phyloP scores from a whole-genome alignment of 2,888 invertebrate genomes.

The Rhopalosiphum nymphaeae region DNA sequence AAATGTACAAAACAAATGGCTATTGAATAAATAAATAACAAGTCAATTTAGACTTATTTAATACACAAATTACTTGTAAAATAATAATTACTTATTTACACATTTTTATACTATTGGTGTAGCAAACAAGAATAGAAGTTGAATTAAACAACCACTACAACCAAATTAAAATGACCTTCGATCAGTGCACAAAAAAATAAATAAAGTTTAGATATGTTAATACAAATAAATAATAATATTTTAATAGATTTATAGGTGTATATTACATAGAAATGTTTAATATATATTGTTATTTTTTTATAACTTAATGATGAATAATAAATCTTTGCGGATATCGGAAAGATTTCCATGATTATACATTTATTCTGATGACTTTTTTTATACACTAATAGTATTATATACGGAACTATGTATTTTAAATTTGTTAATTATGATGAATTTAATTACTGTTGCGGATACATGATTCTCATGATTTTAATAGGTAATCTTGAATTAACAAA shows the following conservation, averaged over 20 bases:
- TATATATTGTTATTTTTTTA: too few species aligned
- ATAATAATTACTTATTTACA: background rate
- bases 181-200: too few species aligned
- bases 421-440: constrained; percentile 26
- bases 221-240: too few species aligned
- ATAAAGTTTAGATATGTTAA: too few species aligned
- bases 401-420: background rate
- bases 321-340: constrained; percentile 62
- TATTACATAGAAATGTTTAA: too few species aligned
- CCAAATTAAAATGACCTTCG: too few species aligned
- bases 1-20: too few species aligned
- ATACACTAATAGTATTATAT: background rate
- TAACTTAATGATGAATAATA: constrained; percentile 22
- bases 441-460: constrained; percentile 54
- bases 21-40: background rate
- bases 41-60: background rate
- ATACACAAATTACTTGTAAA: background rate
- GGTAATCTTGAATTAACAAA: constrained; percentile 13
- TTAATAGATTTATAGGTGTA: too few species aligned
- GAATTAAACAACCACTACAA: too few species aligned
- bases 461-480: constrained; percentile 33
- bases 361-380: constrained; percentile 21
- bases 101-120: too few species aligned
- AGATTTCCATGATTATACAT: constrained; percentile 48
- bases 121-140: too few species aligned